A percentile compares a stretch with the other conserved stretches of the same genome.
Conservation (phyloP, 2,113 vertebrate species). For the Columbina picui region DNA sequence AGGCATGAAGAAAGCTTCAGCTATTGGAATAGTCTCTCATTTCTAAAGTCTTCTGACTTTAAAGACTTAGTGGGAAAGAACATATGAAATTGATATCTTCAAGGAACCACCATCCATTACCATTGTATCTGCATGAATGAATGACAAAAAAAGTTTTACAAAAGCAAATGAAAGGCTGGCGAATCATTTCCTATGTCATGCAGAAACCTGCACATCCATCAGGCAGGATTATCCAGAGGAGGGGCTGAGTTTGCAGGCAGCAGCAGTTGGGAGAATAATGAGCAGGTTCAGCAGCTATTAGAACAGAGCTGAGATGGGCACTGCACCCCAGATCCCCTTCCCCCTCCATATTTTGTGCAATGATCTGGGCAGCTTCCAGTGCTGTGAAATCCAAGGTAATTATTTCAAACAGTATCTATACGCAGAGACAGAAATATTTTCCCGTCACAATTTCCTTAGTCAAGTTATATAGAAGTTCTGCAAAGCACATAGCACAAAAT, state of each 20-base stretch:
- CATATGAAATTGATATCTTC: conserved; percentile 24
- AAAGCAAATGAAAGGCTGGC: neutral
- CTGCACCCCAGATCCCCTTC: neutral
- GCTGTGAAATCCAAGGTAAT: neutral
- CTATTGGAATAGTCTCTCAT: conserved; percentile 20
- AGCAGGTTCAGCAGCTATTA: neutral
- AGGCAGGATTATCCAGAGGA: neutral
- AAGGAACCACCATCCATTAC: conserved; percentile 42
- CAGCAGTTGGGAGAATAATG: neutral
- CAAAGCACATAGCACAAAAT: neutral
- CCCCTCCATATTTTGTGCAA: neutral
- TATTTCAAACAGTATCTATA: neutral
- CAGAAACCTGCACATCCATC: neutral
- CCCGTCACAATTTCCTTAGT: neutral
- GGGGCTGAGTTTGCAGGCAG: neutral
- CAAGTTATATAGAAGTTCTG: neutral
- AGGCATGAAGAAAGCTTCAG: conserved; percentile 32
- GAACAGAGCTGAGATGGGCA: neutral
- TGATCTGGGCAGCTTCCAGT: neutral
- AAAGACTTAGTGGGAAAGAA: conserved; percentile 25
- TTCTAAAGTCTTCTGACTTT: conserved; percentile 50
- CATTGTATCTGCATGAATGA: conserved; percentile 62
- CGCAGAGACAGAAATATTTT: neutral
- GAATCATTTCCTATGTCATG: neutral
- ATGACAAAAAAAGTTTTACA: conserved; percentile 42